Conservation (phyloP, 2,797 vertebrate genomes). For the Australoheros facetus region DNA sequence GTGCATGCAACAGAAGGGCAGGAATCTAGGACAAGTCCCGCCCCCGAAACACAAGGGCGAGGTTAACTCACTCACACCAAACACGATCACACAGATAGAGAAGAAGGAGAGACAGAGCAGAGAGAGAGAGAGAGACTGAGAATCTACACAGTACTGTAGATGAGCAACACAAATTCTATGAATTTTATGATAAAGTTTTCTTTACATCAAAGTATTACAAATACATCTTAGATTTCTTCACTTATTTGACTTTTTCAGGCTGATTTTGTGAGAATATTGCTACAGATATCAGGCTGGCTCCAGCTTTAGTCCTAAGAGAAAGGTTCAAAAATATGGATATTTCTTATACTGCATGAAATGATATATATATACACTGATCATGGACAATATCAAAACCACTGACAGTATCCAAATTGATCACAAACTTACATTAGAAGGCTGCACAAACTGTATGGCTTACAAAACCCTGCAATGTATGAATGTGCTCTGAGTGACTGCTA, state of each 20-base stretch:
- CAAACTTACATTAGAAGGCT: not conserved
- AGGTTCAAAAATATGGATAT: too few relatives aligned
- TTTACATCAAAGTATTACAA: not conserved
- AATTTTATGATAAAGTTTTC: not conserved
- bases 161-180: not conserved
- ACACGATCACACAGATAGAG: too few relatives aligned
- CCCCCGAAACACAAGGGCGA: too few relatives aligned
- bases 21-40: too few relatives aligned
- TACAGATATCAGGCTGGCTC: not conserved
- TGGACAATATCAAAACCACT: not conserved
- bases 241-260: not conserved
- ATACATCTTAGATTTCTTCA: not conserved
- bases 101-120: too few relatives aligned
- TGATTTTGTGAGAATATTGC: not conserved
- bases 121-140: too few relatives aligned
- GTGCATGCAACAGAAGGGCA: too few relatives aligned
- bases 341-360: too few relatives aligned
- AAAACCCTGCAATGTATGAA: not conserved
- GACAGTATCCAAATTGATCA: not conserved
- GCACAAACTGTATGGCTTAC: not conserved
- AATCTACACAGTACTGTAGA: not conserved
- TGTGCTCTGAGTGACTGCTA: not conserved
- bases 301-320: too few relatives aligned
- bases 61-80: too few relatives aligned
- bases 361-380: too few relatives aligned